Evolutionary conservation across 2,888 invertebrate genomes (phyloP), one percentile per base, ranked within the genome.

Genomic region (Nephrotoma guestfalica): DNA sequence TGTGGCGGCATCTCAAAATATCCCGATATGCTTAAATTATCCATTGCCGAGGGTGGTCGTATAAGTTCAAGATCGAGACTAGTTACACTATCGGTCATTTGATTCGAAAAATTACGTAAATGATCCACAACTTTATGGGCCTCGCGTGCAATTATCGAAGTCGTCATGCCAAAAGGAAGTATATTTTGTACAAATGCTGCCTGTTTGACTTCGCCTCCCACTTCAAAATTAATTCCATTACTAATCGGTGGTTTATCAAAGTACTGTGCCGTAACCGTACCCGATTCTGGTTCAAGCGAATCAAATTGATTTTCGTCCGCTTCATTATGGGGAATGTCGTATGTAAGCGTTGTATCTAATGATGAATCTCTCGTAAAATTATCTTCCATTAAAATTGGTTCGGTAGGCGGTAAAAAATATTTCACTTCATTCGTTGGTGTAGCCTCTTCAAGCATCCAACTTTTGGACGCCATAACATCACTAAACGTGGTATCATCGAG

Each of bases 21-120:
- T 0, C 93, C 93, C 0, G 93, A 90, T 87, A 90, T 91, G 88
- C 93, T 94, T 6, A 95, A 90, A 88, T 95, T 95, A 71, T 95
- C 96, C 92, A 96, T 93, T 86, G 95, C 93, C 0, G 96, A 96
- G 0, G 96, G 96, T 0, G 96, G 96, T 88, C 94, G 94, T 4
- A 96, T 93, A 86, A 94, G 93, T 88, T 96, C 96, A 87, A 96
- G 91, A 89, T 96, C 96, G 7, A 96, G 90, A 41, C 95, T 95
- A 4, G 93, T 93, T 2, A 93, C 92, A 88, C 95, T 95, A 30
- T 93, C 92, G 0, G 94, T 93, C 93, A 95, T 89, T 85, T 86
- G 87, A 51, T 88, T 88, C 43, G 90, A 88, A 45, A 86, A 86
- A 57, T 88, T 86, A 41, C 91, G 88, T 85, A 94, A 92, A n/a